Evolutionary conservation across 2,113 vertebrate species (phyloP).

Genomic region (Excalfactoria chinensis): DNA sequence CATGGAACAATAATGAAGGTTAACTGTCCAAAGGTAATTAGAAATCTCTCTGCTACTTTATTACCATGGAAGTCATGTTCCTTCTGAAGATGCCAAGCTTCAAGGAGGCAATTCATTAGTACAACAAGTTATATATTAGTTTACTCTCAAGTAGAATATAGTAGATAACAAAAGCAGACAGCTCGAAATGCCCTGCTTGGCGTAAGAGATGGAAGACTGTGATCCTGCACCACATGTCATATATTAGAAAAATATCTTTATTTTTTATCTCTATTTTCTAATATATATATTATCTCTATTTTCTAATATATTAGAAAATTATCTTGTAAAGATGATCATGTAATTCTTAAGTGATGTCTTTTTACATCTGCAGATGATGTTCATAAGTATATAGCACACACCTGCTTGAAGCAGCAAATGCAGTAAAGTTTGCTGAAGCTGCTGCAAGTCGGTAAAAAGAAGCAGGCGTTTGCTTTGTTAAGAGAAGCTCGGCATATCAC

Average conservation of each 20-base stretch:
- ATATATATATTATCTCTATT: too few relatives aligned
- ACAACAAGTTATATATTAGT: background rate
- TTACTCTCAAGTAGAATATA: background rate
- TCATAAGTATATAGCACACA: background rate
- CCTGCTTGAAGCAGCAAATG: background rate
- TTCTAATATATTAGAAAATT: background rate
- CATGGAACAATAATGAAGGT: background rate
- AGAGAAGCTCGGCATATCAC: background rate
- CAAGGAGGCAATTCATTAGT: background rate
- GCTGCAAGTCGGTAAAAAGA: background rate
- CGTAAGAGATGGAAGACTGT: background rate
- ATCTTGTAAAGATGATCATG: background rate
- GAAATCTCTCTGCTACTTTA: background rate
- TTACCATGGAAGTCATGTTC: background rate
- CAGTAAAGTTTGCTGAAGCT: background rate
- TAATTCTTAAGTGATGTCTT: background rate
- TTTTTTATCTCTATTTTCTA: too few relatives aligned
- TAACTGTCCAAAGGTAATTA: background rate
- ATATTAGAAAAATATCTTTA: too few relatives aligned
- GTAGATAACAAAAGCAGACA: background rate
- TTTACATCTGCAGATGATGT: background rate
- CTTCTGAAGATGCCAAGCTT: background rate
- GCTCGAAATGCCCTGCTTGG: background rate
- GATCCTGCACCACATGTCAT: background rate
- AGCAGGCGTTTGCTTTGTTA: background rate